Percentiles rank a stretch among this genome's conserved stretches.
These are phyloP conservation scores for Phyllotreta striolata DNA, from an alignment of 2,888 invertebrate species.

Conservation along the genomic window DNA sequence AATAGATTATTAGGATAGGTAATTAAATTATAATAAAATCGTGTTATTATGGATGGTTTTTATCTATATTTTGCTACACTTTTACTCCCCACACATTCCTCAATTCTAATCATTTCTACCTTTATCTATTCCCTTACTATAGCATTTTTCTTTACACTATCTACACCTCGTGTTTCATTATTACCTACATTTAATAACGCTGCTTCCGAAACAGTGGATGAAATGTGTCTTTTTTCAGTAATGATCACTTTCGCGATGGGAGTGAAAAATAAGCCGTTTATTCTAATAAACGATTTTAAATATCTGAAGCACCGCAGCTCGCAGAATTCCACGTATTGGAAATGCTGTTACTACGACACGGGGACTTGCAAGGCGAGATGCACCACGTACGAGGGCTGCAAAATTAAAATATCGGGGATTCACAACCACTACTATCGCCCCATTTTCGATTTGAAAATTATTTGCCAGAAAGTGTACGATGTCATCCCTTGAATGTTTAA, in stretches of 20 bases:
- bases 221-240: constrained; percentile 48
- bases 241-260: constrained; percentile 54
- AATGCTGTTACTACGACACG: constrained; percentile 56
- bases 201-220: background rate
- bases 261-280: constrained; percentile 50
- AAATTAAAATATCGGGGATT: constrained; percentile 46
- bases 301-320: constrained; percentile 57
- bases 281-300: constrained; percentile 53
- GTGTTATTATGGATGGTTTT: background rate
- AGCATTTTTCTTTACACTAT: background rate
- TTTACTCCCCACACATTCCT: no score
- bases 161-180: no score
- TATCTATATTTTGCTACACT: background rate
- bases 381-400: constrained; percentile 45
- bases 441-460: constrained; percentile 35
- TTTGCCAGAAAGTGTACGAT: constrained; percentile 46
- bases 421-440: constrained; percentile 46
- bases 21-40: no score
- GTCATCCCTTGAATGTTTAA: constrained; percentile 8
- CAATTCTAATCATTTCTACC: no score
- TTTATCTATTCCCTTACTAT: no score
- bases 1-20: no score
- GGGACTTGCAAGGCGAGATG: constrained; percentile 55
- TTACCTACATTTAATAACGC: background rate
- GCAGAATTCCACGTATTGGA: constrained; percentile 57